These are phyloP conservation scores for Hucho hucho DNA, from an alignment of 2,113 vertebrate species.

Conservation along the genomic window DNA sequence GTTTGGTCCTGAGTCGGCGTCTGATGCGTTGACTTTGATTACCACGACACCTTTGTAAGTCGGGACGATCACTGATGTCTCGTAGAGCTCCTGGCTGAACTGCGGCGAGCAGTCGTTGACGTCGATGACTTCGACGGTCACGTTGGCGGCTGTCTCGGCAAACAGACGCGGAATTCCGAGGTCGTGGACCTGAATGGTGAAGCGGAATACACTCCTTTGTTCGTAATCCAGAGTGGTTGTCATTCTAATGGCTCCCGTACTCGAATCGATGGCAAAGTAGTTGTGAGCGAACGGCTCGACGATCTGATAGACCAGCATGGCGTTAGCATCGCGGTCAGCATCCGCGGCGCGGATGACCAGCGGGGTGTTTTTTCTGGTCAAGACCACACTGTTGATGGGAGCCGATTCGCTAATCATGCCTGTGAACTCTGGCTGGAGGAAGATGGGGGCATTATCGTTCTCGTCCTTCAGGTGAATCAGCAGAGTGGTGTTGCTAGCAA, in stretches of 20 bases:
- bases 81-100: slow-evolving; percentile 84
- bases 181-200: slow-evolving; percentile 94
- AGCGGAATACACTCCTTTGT: slow-evolving; percentile 83
- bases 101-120: slow-evolving; percentile 92
- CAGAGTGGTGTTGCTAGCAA: slow-evolving; percentile 83
- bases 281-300: slow-evolving; percentile 88
- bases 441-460: slow-evolving; percentile 90
- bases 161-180: slow-evolving; percentile 86
- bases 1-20: slow-evolving; percentile 86
- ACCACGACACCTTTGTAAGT: slow-evolving; percentile 91
- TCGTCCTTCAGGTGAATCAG: slow-evolving; percentile 88
- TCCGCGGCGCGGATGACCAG: slow-evolving; percentile 90
- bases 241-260: slow-evolving; percentile 89
- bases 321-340: slow-evolving; percentile 85
- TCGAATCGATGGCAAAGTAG: slow-evolving; percentile 93
- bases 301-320: slow-evolving; percentile 93
- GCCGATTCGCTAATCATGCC: slow-evolving; percentile 90
- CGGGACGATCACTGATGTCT: slow-evolving; percentile 84
- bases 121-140: slow-evolving; percentile 89
- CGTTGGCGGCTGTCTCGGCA: slow-evolving; percentile 88
- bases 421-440: slow-evolving; percentile 81
- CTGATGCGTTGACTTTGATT: slow-evolving; percentile 83
- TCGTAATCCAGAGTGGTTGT: slow-evolving; percentile 87
- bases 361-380: slow-evolving; percentile 84
- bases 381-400: slow-evolving; percentile 84